Evolutionary conservation across 2,797 vertebrate species (phyloP).

Genomic region (Xyrichtys novacula): DNA sequence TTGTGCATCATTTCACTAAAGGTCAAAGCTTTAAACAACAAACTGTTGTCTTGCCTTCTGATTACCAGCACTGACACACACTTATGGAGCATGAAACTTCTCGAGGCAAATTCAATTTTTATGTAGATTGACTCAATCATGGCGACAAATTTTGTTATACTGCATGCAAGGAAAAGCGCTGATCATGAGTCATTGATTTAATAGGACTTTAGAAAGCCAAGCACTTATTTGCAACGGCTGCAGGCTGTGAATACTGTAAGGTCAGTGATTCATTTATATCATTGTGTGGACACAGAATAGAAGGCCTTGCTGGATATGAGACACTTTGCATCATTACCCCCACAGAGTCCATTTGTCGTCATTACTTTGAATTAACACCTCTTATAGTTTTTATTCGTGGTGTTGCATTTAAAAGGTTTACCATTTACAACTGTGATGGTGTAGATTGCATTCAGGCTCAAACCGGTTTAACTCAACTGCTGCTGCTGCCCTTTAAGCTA

Average conservation of each 20-base stretch:
- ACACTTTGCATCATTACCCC: conserved; percentile 48
- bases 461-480: conserved; percentile 2
- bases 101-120: conserved; percentile 73
- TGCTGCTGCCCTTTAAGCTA: conserved; percentile 40
- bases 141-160: conserved; percentile 66
- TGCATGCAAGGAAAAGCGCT: conserved; percentile 49
- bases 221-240: conserved; percentile 67
- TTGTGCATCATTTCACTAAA: conserved; percentile 9
- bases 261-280: conserved; percentile 75
- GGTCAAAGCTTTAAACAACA: conserved; percentile 19
- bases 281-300: conserved; percentile 60
- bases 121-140: conserved; percentile 74
- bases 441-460: conserved; percentile 19
- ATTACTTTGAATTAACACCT: conserved; percentile 47
- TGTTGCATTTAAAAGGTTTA: conserved; percentile 14
- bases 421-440: conserved; percentile 24
- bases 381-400: conserved; percentile 7
- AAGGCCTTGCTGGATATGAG: conserved; percentile 56
- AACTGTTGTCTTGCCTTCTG: conserved; percentile 22
- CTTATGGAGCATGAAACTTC: conserved; percentile 49
- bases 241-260: conserved; percentile 57
- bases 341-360: conserved; percentile 40
- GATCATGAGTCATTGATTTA: conserved; percentile 74
- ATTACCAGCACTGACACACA: conserved; percentile 39
- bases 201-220: conserved; percentile 71